Conservation (phyloP, 2,113 vertebrate genomes). For the Corvus cornix region DNA sequence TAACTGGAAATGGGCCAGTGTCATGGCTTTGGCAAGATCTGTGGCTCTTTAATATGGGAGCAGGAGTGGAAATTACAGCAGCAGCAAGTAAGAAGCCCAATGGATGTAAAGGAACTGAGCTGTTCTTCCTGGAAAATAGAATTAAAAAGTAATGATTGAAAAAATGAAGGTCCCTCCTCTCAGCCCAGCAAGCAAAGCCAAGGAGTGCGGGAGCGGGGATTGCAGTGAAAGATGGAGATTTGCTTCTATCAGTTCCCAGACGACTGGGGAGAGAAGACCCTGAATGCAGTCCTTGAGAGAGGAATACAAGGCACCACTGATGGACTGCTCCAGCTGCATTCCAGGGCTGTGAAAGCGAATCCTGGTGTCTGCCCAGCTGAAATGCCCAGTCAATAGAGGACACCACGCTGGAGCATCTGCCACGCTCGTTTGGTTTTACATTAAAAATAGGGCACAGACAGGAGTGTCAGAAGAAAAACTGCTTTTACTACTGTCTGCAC, state of each 20-base stretch:
- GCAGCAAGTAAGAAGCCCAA: neutral
- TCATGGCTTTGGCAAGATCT: neutral
- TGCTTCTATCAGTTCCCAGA: neutral
- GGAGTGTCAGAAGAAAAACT: constrained; percentile 26
- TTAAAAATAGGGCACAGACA: constrained; percentile 33
- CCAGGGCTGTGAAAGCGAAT: rapidly evolving
- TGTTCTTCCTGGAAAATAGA: neutral
- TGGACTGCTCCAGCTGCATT: neutral
- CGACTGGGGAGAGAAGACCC: neutral
- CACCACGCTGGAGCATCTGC: neutral
- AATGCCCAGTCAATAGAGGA: neutral
- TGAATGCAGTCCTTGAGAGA: neutral
- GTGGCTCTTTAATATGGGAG: neutral
- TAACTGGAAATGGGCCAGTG: neutral
- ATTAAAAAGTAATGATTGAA: neutral
- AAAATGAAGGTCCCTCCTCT: neutral
- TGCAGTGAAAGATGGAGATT: neutral
- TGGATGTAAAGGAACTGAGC: neutral
- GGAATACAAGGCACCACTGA: neutral
- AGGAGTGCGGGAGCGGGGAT: neutral
- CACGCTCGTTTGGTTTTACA: neutral
- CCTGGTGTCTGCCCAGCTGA: neutral
- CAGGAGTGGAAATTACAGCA: neutral
- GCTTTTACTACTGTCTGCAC: constrained; percentile 32
- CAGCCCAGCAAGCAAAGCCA: neutral